A percentile compares a stretch with the other conserved stretches of the same genome.
Conservation (phyloP, 1,140 invertebrate species). For the Centruroides sculpturatus region DNA sequence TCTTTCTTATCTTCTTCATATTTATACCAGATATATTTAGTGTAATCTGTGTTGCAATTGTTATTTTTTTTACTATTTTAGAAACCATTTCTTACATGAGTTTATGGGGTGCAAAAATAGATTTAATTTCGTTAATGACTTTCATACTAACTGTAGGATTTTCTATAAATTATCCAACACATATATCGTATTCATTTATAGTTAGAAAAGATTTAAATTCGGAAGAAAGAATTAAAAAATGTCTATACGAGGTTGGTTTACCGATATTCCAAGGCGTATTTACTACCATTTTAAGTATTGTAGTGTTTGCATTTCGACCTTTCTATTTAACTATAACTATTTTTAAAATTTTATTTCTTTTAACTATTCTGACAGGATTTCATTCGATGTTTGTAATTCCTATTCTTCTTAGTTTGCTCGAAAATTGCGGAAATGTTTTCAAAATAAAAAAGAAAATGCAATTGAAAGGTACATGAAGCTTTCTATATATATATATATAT, state of each 20-base stretch:
- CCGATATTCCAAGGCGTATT: conserved; percentile 87
- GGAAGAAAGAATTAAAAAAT: conserved; percentile 61
- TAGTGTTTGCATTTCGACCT: conserved; percentile 68
- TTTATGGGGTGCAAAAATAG: conserved; percentile 82
- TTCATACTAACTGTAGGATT: conserved; percentile 97
- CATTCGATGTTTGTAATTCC: conserved; percentile 83
- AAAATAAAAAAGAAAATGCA: too few relatives aligned
- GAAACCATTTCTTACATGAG: conserved; percentile 96
- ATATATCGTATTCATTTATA: conserved; percentile 92
- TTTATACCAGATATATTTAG: conserved; percentile 90
- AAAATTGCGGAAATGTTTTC: too few relatives aligned
- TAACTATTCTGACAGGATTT: conserved; percentile 71
- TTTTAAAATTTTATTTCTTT: conserved; percentile 93
- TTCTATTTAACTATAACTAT: conserved; percentile 94
- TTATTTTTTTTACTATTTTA: conserved; percentile 83
- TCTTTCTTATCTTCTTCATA: conserved; percentile 88
- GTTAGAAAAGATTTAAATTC: conserved; percentile 36
- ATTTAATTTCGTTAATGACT: conserved; percentile 96
- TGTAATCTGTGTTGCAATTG: conserved; percentile 84
- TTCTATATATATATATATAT: too few relatives aligned
- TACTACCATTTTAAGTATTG: conserved; percentile 78
- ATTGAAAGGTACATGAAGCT: too few relatives aligned
- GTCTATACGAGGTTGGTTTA: conserved; percentile 72
- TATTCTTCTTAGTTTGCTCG: conserved; percentile 54
- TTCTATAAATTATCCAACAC: conserved; percentile 91